A percentile compares a stretch with the other conserved stretches of the same genome.
These are phyloP conservation scores for Aldabrachelys gigantea DNA, from an alignment of 2,113 vertebrate species.

Conservation along the genomic window DNA sequence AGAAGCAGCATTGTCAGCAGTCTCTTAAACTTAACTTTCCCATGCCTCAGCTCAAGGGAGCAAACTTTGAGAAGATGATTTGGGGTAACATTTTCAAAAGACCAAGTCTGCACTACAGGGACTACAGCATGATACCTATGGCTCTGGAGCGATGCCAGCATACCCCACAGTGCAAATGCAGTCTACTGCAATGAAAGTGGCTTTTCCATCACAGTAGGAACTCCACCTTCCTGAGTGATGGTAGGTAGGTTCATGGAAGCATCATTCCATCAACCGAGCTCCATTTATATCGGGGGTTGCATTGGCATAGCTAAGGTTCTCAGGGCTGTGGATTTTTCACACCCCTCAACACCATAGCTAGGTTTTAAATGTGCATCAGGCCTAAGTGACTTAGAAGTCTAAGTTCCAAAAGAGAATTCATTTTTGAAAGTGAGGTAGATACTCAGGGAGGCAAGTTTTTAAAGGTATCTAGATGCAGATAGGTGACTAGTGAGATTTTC, in stretches of 20 bases:
- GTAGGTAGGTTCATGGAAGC: background rate
- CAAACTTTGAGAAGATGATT: background rate
- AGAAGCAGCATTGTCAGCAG: background rate
- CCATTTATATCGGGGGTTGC: too few relatives aligned
- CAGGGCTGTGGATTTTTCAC: background rate
- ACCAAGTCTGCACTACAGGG: background rate
- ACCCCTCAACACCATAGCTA: background rate
- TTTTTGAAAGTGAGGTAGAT: background rate
- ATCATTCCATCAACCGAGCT: background rate
- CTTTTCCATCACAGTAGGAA: background rate
- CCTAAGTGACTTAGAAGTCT: background rate
- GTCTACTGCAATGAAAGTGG: too few relatives aligned
- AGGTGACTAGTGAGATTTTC: background rate
- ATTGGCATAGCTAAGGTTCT: background rate
- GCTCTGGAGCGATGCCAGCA: background rate
- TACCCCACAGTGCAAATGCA: too few relatives aligned
- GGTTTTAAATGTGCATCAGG: background rate
- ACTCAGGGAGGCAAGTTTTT: background rate
- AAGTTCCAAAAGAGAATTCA: background rate
- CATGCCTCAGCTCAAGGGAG: background rate
- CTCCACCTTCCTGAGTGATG: background rate
- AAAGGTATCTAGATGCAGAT: background rate
- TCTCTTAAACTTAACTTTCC: background rate
- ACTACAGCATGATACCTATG: background rate
- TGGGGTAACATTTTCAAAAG: background rate